These are phyloP conservation scores for Clarias batrachus DNA, from an alignment of 2,113 vertebrate species.

Conservation along the genomic window DNA sequence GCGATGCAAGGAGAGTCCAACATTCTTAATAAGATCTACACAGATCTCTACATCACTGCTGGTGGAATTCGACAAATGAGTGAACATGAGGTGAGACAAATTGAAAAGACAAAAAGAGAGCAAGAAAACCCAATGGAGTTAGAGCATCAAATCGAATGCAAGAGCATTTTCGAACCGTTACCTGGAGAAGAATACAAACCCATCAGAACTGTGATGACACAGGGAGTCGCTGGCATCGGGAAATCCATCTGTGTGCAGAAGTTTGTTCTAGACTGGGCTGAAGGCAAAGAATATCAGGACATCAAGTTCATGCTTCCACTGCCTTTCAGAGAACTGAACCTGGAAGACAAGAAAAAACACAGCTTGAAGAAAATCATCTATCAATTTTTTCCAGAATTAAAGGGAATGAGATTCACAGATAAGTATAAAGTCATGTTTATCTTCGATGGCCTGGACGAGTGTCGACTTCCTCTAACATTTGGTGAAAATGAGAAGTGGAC, in stretches of 20 bases:
- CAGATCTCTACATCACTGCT: conserved; percentile 40
- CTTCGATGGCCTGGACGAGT: conserved; percentile 5
- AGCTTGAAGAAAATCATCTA: not conserved
- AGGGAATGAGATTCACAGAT: conserved; percentile 26
- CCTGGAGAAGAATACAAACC: not conserved
- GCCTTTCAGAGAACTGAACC: conserved; percentile 14
- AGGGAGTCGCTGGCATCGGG: too few species aligned
- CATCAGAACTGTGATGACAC: too few species aligned
- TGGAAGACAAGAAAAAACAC: not conserved
- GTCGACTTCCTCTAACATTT: too few species aligned
- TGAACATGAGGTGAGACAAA: not conserved
- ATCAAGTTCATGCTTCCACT: not conserved
- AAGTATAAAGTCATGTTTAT: conserved; percentile 15
- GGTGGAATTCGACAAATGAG: not conserved
- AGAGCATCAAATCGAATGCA: conserved; percentile 16
- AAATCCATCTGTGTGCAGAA: too few species aligned
- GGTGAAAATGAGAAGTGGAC: too few species aligned
- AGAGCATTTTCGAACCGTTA: conserved; percentile 1
- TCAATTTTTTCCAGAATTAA: not conserved
- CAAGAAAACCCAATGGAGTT: not conserved
- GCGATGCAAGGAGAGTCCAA: conserved; percentile 29
- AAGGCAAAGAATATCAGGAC: not conserved
- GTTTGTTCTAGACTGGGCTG: too few species aligned
- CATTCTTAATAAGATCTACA: conserved; percentile 31
- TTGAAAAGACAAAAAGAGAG: not conserved